phyloP scores from a whole-genome alignment of 2,113 vertebrate species.

The Cettia cetti region DNA sequence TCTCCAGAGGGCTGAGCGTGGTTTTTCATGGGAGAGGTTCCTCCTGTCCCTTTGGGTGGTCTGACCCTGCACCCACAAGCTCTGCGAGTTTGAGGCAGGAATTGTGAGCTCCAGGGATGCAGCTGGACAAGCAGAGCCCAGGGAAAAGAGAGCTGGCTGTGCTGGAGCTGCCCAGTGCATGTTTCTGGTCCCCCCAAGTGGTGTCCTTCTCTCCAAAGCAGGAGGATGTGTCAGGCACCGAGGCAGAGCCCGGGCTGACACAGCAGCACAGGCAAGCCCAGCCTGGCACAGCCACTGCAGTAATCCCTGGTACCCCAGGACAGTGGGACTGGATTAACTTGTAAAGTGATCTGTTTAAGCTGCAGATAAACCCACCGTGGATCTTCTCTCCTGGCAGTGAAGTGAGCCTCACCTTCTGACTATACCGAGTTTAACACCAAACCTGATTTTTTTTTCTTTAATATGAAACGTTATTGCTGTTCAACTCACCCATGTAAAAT shows the following conservation, averaged over 20 bases:
- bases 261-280: accelerated
- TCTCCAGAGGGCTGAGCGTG: background rate
- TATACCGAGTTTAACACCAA: background rate
- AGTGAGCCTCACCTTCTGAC: background rate
- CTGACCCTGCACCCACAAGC: accelerated
- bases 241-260: background rate
- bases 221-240: accelerated
- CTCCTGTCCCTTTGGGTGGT: background rate
- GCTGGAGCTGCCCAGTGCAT: accelerated
- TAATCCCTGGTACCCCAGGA: background rate
- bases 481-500: background rate
- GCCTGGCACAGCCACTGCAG: background rate
- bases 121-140: background rate
- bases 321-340: background rate
- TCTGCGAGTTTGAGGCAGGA: background rate
- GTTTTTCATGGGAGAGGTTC: accelerated
- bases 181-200: background rate
- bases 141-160: background rate
- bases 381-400: background rate
- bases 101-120: background rate
- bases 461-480: background rate
- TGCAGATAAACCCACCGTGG: background rate
- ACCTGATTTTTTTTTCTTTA: background rate
- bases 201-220: background rate
- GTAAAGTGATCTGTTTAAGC: background rate